A percentile compares a stretch with the other conserved stretches of the same genome.
These are phyloP conservation scores for Perca flavescens DNA, from an alignment of 2,113 vertebrate species.

Conservation along the genomic window DNA sequence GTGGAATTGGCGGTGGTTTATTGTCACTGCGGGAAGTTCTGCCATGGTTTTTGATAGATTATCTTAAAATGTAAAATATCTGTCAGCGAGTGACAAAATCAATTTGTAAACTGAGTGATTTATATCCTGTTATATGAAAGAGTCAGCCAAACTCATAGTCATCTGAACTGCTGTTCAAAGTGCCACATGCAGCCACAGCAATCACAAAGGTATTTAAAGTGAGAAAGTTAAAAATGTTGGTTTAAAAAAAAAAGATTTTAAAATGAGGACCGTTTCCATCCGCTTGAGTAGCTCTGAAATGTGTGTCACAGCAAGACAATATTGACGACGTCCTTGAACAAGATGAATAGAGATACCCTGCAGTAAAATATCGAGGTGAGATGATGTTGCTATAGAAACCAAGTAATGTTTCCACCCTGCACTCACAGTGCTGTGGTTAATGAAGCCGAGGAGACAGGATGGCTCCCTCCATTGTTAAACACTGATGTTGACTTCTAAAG, in stretches of 20 bases:
- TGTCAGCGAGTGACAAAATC: neutral
- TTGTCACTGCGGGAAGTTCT: neutral
- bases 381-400: conserved; percentile 65
- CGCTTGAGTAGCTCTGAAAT: neutral
- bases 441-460: conserved; percentile 37
- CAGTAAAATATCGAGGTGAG: conserved; percentile 47
- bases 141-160: conserved; percentile 3
- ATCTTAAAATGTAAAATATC: neutral
- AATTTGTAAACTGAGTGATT: neutral
- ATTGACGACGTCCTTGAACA: conserved; percentile 45
- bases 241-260: neutral
- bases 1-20: too few relatives aligned
- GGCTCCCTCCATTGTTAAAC: conserved; percentile 33
- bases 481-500: neutral
- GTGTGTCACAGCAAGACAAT: conserved; percentile 13
- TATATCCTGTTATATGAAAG: conserved; percentile 6
- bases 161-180: neutral
- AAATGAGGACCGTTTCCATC: neutral
- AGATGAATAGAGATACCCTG: conserved; percentile 45
- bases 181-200: too few relatives aligned
- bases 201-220: conserved; percentile 9
- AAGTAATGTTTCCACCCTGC: conserved; percentile 31
- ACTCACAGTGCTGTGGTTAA: conserved; percentile 28
- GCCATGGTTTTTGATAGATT: neutral
- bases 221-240: neutral